phyloP scores from a whole-genome alignment of 2,888 invertebrate species.

The Torymus tubicola region DNA sequence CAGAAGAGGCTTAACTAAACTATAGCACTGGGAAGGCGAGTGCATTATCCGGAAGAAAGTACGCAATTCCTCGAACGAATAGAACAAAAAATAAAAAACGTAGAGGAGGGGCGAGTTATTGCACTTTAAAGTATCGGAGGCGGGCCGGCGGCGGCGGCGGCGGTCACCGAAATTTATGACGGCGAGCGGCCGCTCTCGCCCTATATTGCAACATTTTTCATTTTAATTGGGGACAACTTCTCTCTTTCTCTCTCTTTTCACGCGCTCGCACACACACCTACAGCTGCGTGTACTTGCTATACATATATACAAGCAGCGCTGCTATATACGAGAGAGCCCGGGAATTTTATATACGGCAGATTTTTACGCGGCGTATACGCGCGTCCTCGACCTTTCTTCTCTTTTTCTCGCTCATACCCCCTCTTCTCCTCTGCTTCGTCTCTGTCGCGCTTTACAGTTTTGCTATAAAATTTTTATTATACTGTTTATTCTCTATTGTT shows the following conservation, averaged over 20 bases:
- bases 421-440: too few species aligned
- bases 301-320: not conserved
- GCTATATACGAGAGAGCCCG: not conserved
- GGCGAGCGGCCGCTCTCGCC: not conserved
- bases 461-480: constrained; percentile 16
- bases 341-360: not conserved
- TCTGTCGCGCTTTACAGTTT: too few species aligned
- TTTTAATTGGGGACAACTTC: constrained; percentile 20
- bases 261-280: not conserved
- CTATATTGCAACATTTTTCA: constrained; percentile 28
- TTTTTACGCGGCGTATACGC: constrained; percentile 10
- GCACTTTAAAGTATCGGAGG: constrained; percentile 4
- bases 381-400: not conserved
- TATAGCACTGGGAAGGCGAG: too few species aligned
- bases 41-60: too few species aligned
- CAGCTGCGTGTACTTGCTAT: not conserved
- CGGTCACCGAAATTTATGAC: constrained; percentile 4
- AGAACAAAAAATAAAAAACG: not conserved
- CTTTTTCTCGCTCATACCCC: too few species aligned
- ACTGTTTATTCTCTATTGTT: constrained; percentile 17
- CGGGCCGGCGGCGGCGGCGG: too few species aligned
- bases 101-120: not conserved
- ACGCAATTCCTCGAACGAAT: too few species aligned
- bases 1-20: too few species aligned
- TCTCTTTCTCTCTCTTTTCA: not conserved